phyloP scores from a whole-genome alignment of 92 coral and sea anemone species.

The Ricordea florida region DNA sequence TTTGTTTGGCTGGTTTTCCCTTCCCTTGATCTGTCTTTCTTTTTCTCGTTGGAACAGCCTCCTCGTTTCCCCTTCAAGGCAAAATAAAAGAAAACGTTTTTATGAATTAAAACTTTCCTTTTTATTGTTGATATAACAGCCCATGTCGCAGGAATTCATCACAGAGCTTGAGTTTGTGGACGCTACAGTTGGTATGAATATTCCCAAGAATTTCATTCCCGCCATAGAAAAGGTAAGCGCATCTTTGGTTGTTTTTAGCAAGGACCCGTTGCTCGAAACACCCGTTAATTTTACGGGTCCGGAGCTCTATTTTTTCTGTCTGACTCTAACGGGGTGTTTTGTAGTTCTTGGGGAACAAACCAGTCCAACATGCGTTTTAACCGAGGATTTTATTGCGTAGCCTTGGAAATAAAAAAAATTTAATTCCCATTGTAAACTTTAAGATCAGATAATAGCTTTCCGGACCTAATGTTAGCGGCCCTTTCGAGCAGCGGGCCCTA shows the following conservation, averaged over 20 bases:
- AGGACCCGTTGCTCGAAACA: no score
- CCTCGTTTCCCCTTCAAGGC: slow-evolving; percentile 1
- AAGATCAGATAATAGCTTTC: no score
- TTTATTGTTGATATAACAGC: slow-evolving; percentile 37
- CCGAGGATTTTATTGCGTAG: no score
- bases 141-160: slow-evolving; percentile 80
- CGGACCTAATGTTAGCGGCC: no score
- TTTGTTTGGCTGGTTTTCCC: not conserved
- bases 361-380: no score
- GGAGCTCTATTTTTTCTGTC: no score
- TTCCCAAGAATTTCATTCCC: slow-evolving; percentile 94
- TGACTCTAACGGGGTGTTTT: no score
- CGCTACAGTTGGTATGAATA: slow-evolving; percentile 98
- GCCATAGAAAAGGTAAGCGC: slow-evolving; percentile 91
- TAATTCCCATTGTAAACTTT: no score
- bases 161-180: slow-evolving; percentile 88
- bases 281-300: no score
- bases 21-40: not conserved
- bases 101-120: not conserved
- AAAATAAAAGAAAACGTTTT: not conserved
- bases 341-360: no score
- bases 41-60: not conserved
- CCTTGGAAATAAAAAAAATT: no score
- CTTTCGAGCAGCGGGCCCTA: no score
- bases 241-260: not conserved